A percentile compares a stretch with the other conserved stretches of the same genome.
phyloP scores from a whole-genome alignment of 2,113 vertebrate species.

The Rafetus swinhoei region DNA sequence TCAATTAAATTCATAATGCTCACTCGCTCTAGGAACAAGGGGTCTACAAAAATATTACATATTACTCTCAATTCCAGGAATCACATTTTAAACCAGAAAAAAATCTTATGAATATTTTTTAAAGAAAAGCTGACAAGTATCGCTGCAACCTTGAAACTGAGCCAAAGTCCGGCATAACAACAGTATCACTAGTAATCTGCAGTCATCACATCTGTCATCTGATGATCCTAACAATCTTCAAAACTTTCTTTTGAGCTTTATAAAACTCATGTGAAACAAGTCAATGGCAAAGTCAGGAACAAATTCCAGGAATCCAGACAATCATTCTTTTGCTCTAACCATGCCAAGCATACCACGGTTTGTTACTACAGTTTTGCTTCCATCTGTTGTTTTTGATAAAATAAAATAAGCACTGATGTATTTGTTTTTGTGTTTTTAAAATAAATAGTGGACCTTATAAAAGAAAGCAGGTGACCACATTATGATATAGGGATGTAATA shows the following conservation, averaged over 20 bases:
- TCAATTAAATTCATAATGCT: not conserved
- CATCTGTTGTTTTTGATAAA: not conserved
- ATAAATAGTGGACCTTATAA: not conserved
- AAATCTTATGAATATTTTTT: not conserved
- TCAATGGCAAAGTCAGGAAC: fast-evolving
- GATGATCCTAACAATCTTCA: not conserved
- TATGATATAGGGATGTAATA: not conserved
- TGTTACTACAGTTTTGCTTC: not conserved
- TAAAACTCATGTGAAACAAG: not conserved
- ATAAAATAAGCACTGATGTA: not conserved
- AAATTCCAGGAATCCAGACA: not conserved
- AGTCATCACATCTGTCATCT: not conserved
- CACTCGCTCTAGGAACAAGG: not conserved
- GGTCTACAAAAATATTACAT: not conserved
- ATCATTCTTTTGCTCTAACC: not conserved
- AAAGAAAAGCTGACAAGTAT: not conserved
- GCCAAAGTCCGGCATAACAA: not conserved
- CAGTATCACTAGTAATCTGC: not conserved
- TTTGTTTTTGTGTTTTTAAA: not conserved
- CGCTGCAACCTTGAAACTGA: not conserved
- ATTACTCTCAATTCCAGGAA: not conserved
- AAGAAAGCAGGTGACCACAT: not conserved
- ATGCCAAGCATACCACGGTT: not conserved
- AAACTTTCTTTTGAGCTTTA: not conserved
- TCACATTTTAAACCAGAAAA: not conserved